phyloP scores from a whole-genome alignment of 2,888 invertebrate genomes.

The Xestia xanthographa region DNA sequence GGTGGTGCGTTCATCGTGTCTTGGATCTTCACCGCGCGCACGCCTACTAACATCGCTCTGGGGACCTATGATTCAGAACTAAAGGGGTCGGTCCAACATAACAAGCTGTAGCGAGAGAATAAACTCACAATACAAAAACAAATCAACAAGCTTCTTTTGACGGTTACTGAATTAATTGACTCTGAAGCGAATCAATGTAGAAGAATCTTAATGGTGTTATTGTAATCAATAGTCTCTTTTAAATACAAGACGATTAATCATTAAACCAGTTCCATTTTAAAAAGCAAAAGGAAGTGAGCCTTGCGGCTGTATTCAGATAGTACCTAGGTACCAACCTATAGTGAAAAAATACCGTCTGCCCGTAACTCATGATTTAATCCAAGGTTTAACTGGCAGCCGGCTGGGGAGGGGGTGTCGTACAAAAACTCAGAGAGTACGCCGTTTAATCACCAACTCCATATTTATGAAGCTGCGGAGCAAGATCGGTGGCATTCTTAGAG shows the following conservation, averaged over 20 bases:
- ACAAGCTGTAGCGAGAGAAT: conserved; percentile 47
- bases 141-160: conserved; percentile 15
- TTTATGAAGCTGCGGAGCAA: conserved; percentile 83
- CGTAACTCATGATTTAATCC: conserved; percentile 72
- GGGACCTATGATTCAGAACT: conserved; percentile 73
- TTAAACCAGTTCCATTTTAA: conserved; percentile 49
- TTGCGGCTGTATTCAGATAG: conserved; percentile 52
- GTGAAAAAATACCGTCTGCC: conserved; percentile 56
- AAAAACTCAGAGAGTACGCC: conserved; percentile 79
- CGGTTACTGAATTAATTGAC: conserved; percentile 43
- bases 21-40: conserved; percentile 65
- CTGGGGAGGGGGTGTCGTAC: conserved; percentile 70
- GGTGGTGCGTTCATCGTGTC: conserved; percentile 65
- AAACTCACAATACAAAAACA: not conserved
- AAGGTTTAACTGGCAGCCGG: conserved; percentile 60
- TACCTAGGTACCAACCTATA: conserved; percentile 7
- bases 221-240: conserved; percentile 49
- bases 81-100: conserved; percentile 68
- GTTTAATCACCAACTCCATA: conserved; percentile 87
- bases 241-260: conserved; percentile 48
- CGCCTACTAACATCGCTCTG: conserved; percentile 67
- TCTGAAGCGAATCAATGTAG: conserved; percentile 41
- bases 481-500: conserved; percentile 86
- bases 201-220: conserved; percentile 46
- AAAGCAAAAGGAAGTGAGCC: conserved; percentile 55